phyloP scores from a whole-genome alignment of 2,113 vertebrate species.

The Chionomys nivalis region DNA sequence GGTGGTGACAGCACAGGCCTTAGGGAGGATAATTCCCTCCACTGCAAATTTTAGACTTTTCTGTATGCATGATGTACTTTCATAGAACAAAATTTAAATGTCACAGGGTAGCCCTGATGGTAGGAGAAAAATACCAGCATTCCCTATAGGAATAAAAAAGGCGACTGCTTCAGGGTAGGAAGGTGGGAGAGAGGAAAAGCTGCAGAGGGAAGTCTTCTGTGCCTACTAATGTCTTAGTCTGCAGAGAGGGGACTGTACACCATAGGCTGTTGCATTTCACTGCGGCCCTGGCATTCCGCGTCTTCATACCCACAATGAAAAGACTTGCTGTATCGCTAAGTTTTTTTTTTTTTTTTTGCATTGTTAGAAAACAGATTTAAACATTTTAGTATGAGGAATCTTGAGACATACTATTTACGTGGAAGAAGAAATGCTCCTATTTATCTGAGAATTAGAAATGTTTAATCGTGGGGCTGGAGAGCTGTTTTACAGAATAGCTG shows the following conservation, averaged over 20 bases:
- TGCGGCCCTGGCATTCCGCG: neutral
- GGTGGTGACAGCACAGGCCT: neutral
- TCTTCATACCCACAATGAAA: neutral
- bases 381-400: neutral
- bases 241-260: accelerated
- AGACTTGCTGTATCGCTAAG: neutral
- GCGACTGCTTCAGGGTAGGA: neutral
- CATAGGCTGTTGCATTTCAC: accelerated
- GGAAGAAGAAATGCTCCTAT: neutral
- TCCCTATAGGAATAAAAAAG: neutral
- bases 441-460: neutral
- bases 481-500: neutral
- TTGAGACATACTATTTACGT: neutral
- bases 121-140: neutral
- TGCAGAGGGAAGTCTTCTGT: too few relatives aligned
- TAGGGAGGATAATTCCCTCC: neutral
- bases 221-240: neutral
- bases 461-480: neutral
- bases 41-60: neutral
- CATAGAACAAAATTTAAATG: neutral
- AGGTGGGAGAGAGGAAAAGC: neutral
- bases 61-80: neutral
- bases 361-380: neutral
- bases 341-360: too few relatives aligned
- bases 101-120: neutral